Evolutionary conservation across 2,797 vertebrate species (phyloP), one percentile per base, ranked within the genome.

Genomic region (Brachyalestes nurse): DNA sequence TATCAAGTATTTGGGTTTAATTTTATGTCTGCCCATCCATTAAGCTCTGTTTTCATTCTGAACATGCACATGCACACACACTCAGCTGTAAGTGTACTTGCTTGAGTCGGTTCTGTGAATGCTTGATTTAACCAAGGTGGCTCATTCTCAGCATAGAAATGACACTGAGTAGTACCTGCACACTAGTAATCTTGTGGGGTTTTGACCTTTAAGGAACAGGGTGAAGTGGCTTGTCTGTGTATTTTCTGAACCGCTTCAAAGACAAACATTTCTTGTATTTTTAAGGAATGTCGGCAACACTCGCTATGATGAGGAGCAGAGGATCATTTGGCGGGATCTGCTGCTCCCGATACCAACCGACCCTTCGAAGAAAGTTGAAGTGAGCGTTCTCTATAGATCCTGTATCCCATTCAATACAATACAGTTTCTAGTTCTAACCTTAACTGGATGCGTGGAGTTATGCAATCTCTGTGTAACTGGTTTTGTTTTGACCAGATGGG

Each of bases 271-370:
- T 71, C 2, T 66, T 73, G 14, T 66, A 72, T 55, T 70, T 34
- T 0, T 13, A 25, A 86, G 92, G 21, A 91, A 91, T 0, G 0
- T 0, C 0, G 34, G 1, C 0, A 93, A 92, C 21, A 83, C 23
- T 6, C 87, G 76, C 2, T 16, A 82, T n/a, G 88, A 74, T 10
- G 83, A 93, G 42, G 69, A 92, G 8, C 70, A 89, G 1, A 74
- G 89, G 6, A 0, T 83, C 16, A 92, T 93, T 77, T 91, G 83
- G 81, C 55, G 86, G 6, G 86, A 91, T 67, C 69, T 94, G 74
- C 13, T 91, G 49, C 83, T 94, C 58, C 93, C 93, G 21, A 89
- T 94, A 62, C 89, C 92, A 60, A 80, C 80, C 0, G 88, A 93
- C 74, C 85, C 85, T 16, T 61, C 69, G 0, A 57, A 86, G 67